Evolutionary conservation across 2,797 vertebrate genomes (phyloP).

Genomic region (Oreortyx pictus): DNA sequence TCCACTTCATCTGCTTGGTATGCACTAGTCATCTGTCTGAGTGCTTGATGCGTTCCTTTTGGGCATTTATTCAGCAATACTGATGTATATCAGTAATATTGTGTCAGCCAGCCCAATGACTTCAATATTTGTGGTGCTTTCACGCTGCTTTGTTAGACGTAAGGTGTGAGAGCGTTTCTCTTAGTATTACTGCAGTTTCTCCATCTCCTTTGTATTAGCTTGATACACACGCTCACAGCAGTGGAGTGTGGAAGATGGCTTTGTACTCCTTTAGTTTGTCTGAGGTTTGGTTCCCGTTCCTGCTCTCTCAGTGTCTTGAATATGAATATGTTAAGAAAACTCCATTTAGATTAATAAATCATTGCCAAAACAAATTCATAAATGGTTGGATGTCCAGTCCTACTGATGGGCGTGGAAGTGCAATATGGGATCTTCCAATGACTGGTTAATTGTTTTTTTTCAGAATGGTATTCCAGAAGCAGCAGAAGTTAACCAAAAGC

Average conservation of each 20-base stretch:
- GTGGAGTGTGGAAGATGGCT: not conserved
- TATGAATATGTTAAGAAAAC: not conserved
- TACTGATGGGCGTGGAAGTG: not conserved
- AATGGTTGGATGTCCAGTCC: not conserved
- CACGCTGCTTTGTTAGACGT: not conserved
- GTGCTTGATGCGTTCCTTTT: not conserved
- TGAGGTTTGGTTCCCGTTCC: not conserved
- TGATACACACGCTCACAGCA: not conserved
- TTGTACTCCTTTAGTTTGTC: not conserved
- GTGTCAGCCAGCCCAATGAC: not conserved
- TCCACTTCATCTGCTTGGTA: not conserved
- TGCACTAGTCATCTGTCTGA: not conserved
- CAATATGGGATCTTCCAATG: not conserved
- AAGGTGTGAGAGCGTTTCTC: not conserved
- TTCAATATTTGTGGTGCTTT: not conserved
- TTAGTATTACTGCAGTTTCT: not conserved
- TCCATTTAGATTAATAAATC: not conserved
- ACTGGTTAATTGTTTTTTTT: not conserved
- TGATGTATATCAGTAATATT: not conserved
- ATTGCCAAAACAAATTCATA: not conserved
- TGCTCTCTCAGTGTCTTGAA: not conserved
- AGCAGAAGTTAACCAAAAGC: constrained; percentile 1
- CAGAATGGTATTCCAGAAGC: not conserved
- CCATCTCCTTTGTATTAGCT: not conserved
- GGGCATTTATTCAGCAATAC: not conserved